A percentile compares a stretch with the other conserved stretches of the same genome.
Evolutionary conservation across 2,113 vertebrate genomes (phyloP).

Genomic region (Leucoraja erinaceus): DNA sequence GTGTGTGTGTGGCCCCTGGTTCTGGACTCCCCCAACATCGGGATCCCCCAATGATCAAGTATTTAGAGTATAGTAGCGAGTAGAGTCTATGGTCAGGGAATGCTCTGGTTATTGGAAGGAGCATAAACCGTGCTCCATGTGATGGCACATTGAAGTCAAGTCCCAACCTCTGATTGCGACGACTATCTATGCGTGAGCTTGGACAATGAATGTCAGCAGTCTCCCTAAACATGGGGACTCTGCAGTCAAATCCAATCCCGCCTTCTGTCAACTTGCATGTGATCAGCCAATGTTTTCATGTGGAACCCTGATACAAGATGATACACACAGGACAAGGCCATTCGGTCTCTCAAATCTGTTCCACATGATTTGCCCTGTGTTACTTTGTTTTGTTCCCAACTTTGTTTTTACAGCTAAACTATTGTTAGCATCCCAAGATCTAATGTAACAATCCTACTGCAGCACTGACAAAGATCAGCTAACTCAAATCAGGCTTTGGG

Average conservation of each 20-base stretch:
- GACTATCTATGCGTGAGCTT: neutral
- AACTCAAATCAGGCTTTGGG: neutral
- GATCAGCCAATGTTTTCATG: neutral
- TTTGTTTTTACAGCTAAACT: neutral
- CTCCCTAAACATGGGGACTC: neutral
- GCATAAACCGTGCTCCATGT: neutral
- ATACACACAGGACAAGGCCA: neutral
- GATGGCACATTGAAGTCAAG: neutral
- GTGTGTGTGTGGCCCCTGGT: too few species aligned
- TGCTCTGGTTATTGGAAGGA: neutral
- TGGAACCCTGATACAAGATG: neutral
- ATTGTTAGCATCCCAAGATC: neutral
- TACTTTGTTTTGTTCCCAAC: neutral
- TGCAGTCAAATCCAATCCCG: neutral
- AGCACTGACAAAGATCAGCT: neutral
- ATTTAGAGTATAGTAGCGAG: neutral
- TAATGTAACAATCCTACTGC: neutral
- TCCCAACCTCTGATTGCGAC: neutral
- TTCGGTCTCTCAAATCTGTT: neutral
- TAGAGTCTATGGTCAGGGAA: neutral
- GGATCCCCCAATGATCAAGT: neutral
- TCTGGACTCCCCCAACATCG: too few species aligned
- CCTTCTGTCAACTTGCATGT: neutral
- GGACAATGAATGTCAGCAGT: neutral
- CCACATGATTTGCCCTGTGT: neutral